Conservation (phyloP, 2,113 vertebrate species). For the Theristicus caerulescens region DNA sequence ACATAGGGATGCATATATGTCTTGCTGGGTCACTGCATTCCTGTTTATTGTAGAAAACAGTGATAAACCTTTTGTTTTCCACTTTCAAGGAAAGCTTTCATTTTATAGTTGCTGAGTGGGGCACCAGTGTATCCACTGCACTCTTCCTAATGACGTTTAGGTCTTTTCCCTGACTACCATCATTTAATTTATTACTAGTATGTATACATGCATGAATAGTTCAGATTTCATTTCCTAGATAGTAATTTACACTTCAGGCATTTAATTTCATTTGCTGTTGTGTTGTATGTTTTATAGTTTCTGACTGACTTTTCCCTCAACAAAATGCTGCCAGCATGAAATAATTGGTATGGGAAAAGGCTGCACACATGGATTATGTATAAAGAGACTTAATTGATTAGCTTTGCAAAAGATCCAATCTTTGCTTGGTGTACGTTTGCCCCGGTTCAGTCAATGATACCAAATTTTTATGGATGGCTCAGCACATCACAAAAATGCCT, state of each 20-base stretch:
- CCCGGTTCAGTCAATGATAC: neutral
- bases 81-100: neutral
- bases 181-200: slow-evolving; percentile 28
- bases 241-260: slow-evolving; percentile 45
- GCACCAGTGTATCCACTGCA: neutral
- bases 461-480: neutral
- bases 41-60: neutral
- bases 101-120: neutral
- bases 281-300: slow-evolving; percentile 34
- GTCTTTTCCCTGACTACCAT: neutral
- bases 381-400: slow-evolving; percentile 40
- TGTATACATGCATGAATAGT: slow-evolving; percentile 33
- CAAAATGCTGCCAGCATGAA: neutral
- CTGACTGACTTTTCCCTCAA: slow-evolving; percentile 4
- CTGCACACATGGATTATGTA: slow-evolving; percentile 23
- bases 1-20: neutral
- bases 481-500: neutral
- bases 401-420: slow-evolving; percentile 16
- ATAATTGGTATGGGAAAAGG: slow-evolving; percentile 59
- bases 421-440: neutral
- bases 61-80: neutral
- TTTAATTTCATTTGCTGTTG: slow-evolving; percentile 57
- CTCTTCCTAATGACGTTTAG: slow-evolving; percentile 16
- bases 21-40: neutral
- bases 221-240: slow-evolving; percentile 45